Evolutionary conservation across 2,888 invertebrate genomes (phyloP), one percentile per base, ranked within the genome.

Genomic region (Girardia tigrina): DNA sequence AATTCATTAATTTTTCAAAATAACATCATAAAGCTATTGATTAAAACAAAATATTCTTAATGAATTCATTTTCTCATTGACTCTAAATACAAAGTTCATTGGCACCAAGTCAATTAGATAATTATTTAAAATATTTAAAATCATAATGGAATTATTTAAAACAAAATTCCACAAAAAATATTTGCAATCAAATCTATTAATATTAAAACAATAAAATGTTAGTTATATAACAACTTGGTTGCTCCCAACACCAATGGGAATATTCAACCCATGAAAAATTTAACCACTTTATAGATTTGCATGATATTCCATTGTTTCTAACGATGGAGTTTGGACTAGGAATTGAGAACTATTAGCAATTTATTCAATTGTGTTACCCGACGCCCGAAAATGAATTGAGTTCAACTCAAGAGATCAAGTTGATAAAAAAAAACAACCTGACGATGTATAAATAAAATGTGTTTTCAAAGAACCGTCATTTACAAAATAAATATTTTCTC

Each of bases 1-100:
- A 56, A 56, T 56, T 56, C 56, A 56, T 56, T 56, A 56, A 56
- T 56, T 56, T 56, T 56, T 56, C 23, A 56, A 56, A 56, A 56
- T 56, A 56, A 56, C 56, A 56, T 23, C 56, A 56, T 56, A 56
- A 4, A 56, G 56, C 56, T n/a, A 56, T 56, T 56, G 56, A 56
- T 56, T 56, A 56, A 56, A 56, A 56, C 56, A 56, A 56, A 56
- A 56, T 56, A 56, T 56, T 56, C 56, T 56, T 56, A 56, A 56
- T 56, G 56, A 56, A 56, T 56, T 56, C 56, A 20, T 56, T 56
- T 56, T 56, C 56, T 56, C 56, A 56, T 56, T 56, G 56, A 56
- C 8, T 56, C n/a, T 56, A 8, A 56, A 56, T 56, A 56, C 56
- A 56, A 56, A 56, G 56, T 56, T 56, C 56, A 56, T 56, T 56